Evolutionary conservation across 2,888 invertebrate species (phyloP), one percentile per base, ranked within the genome.

Genomic region (Erebia palarica): DNA sequence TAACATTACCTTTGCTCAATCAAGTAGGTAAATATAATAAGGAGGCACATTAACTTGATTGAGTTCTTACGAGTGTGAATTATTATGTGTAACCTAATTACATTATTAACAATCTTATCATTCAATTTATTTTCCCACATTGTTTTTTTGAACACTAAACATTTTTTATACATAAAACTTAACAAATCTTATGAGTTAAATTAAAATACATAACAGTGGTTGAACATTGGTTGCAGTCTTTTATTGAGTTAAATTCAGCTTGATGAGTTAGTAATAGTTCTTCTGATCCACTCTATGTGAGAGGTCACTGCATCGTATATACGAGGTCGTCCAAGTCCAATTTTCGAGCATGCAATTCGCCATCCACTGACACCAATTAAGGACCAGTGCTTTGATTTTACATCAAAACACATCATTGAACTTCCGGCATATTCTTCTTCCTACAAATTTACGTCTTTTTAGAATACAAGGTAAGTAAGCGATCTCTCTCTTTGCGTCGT

Each of bases 401-500:
- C 94, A 76, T 96, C 94, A 27, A 96, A 94, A 81, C 98, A 98
- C 82, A 97, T 95, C 94, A 98, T 96, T 7, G 97, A 96, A 87
- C 97, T 97, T 16, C 98, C 98, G 9, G 97, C 97, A 79, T 96
- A 96, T 89, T 97, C 97, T 90, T 97, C 97, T 88, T 97, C 97
- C 97, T 97, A 85, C 27, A 77, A 76, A 65, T 51, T 3, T 11
- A 58, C 4, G 0, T 1, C 7, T 18, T 18, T 16, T 27, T 58
- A 21, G 14, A 13, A 58, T 13, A 13, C 14, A 13, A 13, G 11
- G 27, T 58, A 27, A 3, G 9, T 10, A 14, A 14, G 13, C 0
- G n/a, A 5, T 4, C 51, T 36, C 27, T 27, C 36, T 36, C 36
- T 21, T 3, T 36, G 36, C 36, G 36, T 36, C 2, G 4, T 27